These are phyloP conservation scores for Panopea generosa DNA, from an alignment of 2,888 invertebrate genomes.

Conservation along the genomic window DNA sequence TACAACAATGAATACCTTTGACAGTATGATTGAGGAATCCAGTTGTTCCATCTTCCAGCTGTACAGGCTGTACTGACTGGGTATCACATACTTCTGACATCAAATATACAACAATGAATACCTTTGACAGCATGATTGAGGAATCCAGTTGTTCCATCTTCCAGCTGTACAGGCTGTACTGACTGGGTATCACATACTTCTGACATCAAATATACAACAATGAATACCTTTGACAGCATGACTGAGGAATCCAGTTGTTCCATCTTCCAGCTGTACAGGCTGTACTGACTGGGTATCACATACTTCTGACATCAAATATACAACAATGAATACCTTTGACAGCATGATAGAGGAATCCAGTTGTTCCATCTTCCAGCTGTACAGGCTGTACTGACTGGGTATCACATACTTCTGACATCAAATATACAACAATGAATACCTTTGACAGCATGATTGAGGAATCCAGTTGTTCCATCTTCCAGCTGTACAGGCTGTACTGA, in stretches of 20 bases:
- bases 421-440: conserved; percentile 48
- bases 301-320: background rate
- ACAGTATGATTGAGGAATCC: conserved; percentile 75
- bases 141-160: conserved; percentile 82
- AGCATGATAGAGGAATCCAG: conserved; percentile 76
- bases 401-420: conserved; percentile 9
- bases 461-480: conserved; percentile 83
- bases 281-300: conserved; percentile 53
- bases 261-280: conserved; percentile 83
- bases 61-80: conserved; percentile 72
- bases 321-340: conserved; percentile 62
- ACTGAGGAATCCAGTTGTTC: conserved; percentile 79
- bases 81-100: conserved; percentile 9
- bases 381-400: conserved; percentile 70
- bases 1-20: no score
- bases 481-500: conserved; percentile 74
- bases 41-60: conserved; percentile 83
- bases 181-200: conserved; percentile 55
- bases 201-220: no score
- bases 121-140: conserved; percentile 74
- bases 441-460: conserved; percentile 73
- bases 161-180: conserved; percentile 77
- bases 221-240: conserved; percentile 70
- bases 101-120: conserved; percentile 15
- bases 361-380: conserved; percentile 83